phyloP scores from a whole-genome alignment of 2,797 vertebrate genomes.

The Smutsia temminckii region DNA sequence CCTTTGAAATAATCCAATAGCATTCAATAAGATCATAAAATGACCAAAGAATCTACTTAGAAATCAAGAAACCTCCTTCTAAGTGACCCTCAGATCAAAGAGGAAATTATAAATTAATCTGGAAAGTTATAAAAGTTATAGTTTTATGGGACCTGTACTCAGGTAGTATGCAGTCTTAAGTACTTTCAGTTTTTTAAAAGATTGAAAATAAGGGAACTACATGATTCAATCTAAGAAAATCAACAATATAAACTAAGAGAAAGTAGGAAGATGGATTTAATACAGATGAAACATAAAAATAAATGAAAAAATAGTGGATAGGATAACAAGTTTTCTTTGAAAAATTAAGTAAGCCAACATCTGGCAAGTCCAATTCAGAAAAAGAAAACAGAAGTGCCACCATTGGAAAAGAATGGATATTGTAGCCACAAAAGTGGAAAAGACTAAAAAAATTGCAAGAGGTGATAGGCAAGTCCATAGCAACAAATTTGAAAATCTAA shows the following conservation, averaged over 20 bases:
- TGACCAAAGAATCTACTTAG: background rate
- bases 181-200: background rate
- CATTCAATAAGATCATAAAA: background rate
- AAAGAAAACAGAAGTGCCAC: conserved; percentile 2
- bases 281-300: background rate
- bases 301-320: background rate
- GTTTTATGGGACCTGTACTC: background rate
- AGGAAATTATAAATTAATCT: background rate
- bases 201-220: background rate
- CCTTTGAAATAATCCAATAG: background rate
- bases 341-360: background rate
- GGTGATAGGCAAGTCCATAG: background rate
- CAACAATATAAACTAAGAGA: background rate
- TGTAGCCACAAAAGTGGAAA: background rate
- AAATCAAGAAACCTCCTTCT: background rate
- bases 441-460: background rate
- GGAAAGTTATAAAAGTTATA: conserved; percentile 27
- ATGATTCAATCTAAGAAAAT: background rate
- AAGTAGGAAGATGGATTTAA: background rate
- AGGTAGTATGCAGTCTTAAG: background rate
- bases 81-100: background rate
- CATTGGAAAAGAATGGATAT: background rate
- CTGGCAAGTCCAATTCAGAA: conserved; percentile 9
- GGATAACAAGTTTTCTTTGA: background rate
- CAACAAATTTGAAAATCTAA: conserved; percentile 24